phyloP scores from a whole-genome alignment of 2,797 vertebrate genomes.

The Rhyacichthys aspro region DNA sequence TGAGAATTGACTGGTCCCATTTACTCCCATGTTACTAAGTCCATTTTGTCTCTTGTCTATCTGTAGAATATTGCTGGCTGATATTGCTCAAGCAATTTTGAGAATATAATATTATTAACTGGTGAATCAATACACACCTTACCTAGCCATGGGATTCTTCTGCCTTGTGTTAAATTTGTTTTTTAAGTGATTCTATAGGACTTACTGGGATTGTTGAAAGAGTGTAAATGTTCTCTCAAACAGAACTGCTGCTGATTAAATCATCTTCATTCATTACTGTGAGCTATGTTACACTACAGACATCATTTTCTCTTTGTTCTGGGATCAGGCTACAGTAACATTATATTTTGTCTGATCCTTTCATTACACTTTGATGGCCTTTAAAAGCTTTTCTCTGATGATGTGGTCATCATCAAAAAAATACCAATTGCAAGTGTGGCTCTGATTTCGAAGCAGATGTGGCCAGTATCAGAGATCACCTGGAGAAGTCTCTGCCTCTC shows the following conservation, averaged over 20 bases:
- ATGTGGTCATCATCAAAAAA: conserved; percentile 32
- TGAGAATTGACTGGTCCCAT: no score
- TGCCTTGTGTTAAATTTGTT: neutral
- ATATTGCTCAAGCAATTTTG: no score
- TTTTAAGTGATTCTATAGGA: neutral
- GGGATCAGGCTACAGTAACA: conserved; percentile 3
- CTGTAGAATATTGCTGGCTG: no score
- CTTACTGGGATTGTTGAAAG: no score
- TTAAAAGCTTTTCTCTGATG: conserved; percentile 1
- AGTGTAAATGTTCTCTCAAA: neutral
- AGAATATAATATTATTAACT: no score
- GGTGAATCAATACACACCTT: neutral
- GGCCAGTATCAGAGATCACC: conserved; percentile 53
- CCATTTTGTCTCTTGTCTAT: no score
- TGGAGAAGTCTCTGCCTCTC: conserved; percentile 49
- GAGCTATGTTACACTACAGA: conserved; percentile 12
- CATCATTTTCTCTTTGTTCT: conserved; percentile 6
- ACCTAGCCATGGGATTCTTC: neutral
- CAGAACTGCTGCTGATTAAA: neutral
- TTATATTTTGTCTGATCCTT: conserved; percentile 9
- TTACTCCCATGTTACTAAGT: no score
- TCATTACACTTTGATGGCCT: conserved; percentile 15
- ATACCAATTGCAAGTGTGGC: neutral
- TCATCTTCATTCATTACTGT: neutral
- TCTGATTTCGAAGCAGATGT: conserved; percentile 72